Evolutionary conservation across 2,888 invertebrate species (phyloP).

Genomic region (Andrena marginata): DNA sequence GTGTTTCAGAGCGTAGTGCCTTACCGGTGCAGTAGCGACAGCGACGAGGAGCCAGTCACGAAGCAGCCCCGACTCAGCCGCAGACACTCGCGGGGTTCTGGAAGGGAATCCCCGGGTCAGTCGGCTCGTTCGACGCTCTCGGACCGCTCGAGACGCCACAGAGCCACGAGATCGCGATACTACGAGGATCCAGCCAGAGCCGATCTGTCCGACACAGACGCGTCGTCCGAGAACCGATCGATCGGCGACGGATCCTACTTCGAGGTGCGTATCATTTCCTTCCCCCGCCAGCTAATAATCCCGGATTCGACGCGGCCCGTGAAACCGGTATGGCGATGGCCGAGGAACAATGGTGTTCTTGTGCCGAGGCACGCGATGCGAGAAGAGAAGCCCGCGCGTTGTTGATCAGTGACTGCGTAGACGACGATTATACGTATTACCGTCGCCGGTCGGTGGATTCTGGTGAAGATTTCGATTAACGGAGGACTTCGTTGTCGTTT

Average conservation of each 20-base stretch:
- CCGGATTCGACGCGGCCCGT: slow-evolving; percentile 8
- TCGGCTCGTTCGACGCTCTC: slow-evolving; percentile 64
- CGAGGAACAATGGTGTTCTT: slow-evolving; percentile 39
- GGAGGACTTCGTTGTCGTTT: too few relatives aligned
- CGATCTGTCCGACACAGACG: slow-evolving; percentile 82
- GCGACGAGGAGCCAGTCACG: slow-evolving; percentile 91
- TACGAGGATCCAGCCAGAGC: slow-evolving; percentile 64
- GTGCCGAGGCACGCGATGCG: slow-evolving; percentile 9
- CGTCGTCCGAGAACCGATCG: slow-evolving; percentile 80
- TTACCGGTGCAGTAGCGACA: slow-evolving; percentile 87
- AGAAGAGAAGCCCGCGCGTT: not conserved
- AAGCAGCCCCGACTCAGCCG: slow-evolving; percentile 89
- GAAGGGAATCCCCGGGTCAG: slow-evolving; percentile 69
- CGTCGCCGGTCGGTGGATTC: too few relatives aligned
- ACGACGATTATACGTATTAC: not conserved
- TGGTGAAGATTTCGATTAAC: too few relatives aligned
- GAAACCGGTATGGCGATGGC: slow-evolving; percentile 37
- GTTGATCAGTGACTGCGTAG: slow-evolving; percentile 6
- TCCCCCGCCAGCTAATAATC: not conserved
- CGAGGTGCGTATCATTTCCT: slow-evolving; percentile 77
- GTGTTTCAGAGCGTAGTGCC: slow-evolving; percentile 87
- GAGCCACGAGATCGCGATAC: slow-evolving; percentile 58
- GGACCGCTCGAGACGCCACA: slow-evolving; percentile 50
- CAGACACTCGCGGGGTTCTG: slow-evolving; percentile 71
- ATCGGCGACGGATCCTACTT: slow-evolving; percentile 84